Base-by-base conservation (phyloP, 64 coral and sea anemone genomes). In the Montipora efflorescens region DNA sequence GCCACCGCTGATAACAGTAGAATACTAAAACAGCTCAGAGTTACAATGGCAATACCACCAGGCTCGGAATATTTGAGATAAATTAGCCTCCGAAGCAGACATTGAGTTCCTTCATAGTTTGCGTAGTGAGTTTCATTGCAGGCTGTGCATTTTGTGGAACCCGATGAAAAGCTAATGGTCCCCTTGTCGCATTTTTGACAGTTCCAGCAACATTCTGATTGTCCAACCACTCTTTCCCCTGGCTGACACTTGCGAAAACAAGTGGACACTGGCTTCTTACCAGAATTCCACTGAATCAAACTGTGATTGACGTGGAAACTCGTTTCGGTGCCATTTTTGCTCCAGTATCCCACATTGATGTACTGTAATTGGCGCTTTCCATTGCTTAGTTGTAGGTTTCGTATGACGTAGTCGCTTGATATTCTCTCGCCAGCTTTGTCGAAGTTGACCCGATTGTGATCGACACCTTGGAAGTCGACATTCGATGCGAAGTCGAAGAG, bases 101-200 rank as follows among this genome's bases (percentile, higher is more conserved):
- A 99, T 12, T 67, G 36, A 1, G 98, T 94, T 59, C 84, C 59
- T 7, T 79, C 69, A 13, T 76, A 47, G 20, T 99, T 99, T 59
- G 89, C 90, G 47, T 96, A 99, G 82, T 88, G 48, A 14, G 89
- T 92, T 2, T 94, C 88, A 36, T 96, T 88, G 49, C 98, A 99
- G 15, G 52, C 90, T 15, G 73, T 61, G 47, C 98, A 99, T 7
- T 8, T 28, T 0, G 6, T 46, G 8, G 98, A 67, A 25, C 95
- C 92, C 52, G 76, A 59, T 0, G 19, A 52, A 4, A 67, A 79
- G 67, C 98, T 99, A 5, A 94, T 78, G 12, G 58, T 77, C 2
- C 98, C 98, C 36, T 99, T 99, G 18, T 82, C 84, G 77, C 98
- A 99, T 55, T 87, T 88, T 77, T 99, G 98, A 79, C 98, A 99